A percentile compares a stretch with the other conserved stretches of the same genome.
Evolutionary conservation across 2,113 vertebrate species (phyloP).

Genomic region (Hemibagrus wyckioides): DNA sequence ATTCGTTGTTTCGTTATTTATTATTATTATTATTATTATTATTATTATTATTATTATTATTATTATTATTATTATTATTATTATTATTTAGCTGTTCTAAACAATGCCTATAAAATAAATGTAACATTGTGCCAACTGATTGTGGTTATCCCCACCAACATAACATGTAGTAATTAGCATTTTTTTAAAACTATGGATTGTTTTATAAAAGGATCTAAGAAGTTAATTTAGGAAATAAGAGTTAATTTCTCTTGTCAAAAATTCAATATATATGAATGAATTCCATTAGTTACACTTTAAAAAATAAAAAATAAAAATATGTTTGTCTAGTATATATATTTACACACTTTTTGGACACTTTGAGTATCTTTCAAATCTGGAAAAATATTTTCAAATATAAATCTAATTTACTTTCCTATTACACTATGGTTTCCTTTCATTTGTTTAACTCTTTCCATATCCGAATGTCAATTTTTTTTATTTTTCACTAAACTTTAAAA

Average conservation of each 20-base stretch:
- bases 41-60: too few species aligned
- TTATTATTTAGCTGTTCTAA: not conserved
- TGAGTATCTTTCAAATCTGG: not conserved
- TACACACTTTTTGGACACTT: not conserved
- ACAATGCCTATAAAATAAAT: not conserved
- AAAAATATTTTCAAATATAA: not conserved
- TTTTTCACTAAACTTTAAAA: not conserved
- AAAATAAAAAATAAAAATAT: too few species aligned
- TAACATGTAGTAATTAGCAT: not conserved
- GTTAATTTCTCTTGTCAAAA: too few species aligned
- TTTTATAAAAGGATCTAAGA: not conserved
- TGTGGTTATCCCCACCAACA: not conserved
- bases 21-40: too few species aligned
- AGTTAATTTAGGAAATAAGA: too few species aligned
- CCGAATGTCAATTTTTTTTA: not conserved
- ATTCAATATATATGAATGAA: not conserved
- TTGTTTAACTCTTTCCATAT: not conserved
- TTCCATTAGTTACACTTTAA: too few species aligned
- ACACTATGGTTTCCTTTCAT: not conserved
- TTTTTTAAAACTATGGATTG: not conserved
- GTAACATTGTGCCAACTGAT: not conserved
- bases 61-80: too few species aligned
- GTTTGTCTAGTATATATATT: not conserved
- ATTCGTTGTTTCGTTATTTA: too few species aligned
- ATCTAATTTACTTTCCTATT: not conserved